Percentiles rank a stretch among this genome's conserved stretches.
These are phyloP conservation scores for Aplysina aerophoba DNA, from an alignment of 37 sponge, comb jelly and placozoan species.

Conservation along the genomic window DNA sequence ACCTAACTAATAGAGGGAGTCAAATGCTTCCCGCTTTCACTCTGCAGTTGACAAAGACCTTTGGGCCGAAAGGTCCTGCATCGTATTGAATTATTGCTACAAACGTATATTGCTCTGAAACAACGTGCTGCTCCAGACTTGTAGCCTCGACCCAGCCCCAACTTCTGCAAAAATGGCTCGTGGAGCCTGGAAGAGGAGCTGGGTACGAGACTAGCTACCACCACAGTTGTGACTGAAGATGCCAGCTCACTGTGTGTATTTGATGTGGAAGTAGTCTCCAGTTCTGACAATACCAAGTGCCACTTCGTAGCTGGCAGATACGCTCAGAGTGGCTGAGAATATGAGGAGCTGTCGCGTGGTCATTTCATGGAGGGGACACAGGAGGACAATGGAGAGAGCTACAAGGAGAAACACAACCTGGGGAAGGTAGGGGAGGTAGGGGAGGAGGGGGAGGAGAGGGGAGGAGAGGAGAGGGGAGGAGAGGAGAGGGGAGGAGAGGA, in stretches of 20 bases:
- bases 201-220: too few species aligned
- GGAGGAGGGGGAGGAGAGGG: slow-evolving; percentile 9
- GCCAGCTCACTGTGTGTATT: slow-evolving; percentile 12
- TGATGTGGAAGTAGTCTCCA: slow-evolving; percentile 37
- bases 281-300: slow-evolving; percentile 40
- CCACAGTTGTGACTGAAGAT: background rate
- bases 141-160: too few species aligned
- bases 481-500: background rate
- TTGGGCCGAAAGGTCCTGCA: too few species aligned
- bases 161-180: too few species aligned
- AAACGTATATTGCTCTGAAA: too few species aligned
- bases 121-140: too few species aligned
- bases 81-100: too few species aligned
- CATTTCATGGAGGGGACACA: background rate
- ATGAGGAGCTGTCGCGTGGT: background rate
- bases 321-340: background rate
- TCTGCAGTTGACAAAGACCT: too few species aligned
- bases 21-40: too few species aligned
- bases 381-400: slow-evolving; percentile 20
- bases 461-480: slow-evolving; percentile 13
- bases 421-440: background rate
- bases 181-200: too few species aligned
- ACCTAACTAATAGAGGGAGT: too few species aligned
- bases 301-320: slow-evolving; percentile 6
- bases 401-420: slow-evolving; percentile 37